phyloP scores from a whole-genome alignment of 2,888 invertebrate species.

The Helobdella robusta region DNA sequence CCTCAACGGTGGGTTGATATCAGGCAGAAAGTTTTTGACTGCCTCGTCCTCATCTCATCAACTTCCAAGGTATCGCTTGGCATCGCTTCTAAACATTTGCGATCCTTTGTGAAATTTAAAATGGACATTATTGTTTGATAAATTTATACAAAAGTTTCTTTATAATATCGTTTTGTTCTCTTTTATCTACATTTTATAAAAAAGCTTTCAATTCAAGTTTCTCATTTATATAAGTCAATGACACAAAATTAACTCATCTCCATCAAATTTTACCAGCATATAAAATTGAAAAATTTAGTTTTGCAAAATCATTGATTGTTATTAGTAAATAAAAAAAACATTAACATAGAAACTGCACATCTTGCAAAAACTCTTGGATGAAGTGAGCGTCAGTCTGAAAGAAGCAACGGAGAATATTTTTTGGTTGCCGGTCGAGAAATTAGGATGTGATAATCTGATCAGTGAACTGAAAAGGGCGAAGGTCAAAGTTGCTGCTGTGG shows the following conservation, averaged over 20 bases:
- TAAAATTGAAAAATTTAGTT: too few relatives aligned
- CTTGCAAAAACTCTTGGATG: conserved; percentile 12
- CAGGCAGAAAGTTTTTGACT: conserved; percentile 17
- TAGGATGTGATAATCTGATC: conserved; percentile 11
- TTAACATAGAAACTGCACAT: neutral
- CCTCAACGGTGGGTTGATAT: conserved; percentile 13
- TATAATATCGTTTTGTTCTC: too few relatives aligned
- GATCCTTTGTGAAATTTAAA: too few relatives aligned
- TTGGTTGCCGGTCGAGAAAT: conserved; percentile 18
- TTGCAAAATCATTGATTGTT: too few relatives aligned
- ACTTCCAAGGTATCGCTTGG: conserved; percentile 21
- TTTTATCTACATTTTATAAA: too few relatives aligned
- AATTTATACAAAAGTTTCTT: too few relatives aligned
- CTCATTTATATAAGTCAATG: too few relatives aligned
- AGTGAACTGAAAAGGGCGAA: conserved; percentile 22
- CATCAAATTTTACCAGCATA: too few relatives aligned
- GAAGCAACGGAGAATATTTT: conserved; percentile 1
- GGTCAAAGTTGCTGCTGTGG: neutral
- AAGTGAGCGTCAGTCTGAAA: neutral
- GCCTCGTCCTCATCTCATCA: neutral
- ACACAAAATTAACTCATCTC: too few relatives aligned
- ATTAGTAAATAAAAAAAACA: neutral
- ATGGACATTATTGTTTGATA: too few relatives aligned
- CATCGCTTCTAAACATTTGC: too few relatives aligned
- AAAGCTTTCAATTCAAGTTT: too few relatives aligned